These are phyloP conservation scores for Pygoscelis antarcticus DNA, from an alignment of 2,113 vertebrate genomes.

Conservation along the genomic window DNA sequence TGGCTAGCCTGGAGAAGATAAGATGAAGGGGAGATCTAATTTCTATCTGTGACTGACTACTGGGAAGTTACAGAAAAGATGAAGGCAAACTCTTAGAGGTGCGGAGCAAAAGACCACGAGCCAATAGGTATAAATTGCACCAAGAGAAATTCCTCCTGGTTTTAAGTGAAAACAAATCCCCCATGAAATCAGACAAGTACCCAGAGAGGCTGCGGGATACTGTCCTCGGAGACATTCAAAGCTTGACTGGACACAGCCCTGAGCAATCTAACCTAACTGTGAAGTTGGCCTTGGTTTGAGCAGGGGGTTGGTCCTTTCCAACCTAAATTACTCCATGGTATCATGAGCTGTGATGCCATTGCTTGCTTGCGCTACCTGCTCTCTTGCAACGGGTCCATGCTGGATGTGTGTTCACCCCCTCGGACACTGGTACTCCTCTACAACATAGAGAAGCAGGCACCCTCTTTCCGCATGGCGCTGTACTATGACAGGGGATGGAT, in stretches of 20 bases:
- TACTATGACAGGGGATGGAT: background rate
- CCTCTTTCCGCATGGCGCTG: background rate
- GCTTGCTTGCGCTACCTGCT: rapidly evolving
- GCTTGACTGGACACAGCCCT: background rate
- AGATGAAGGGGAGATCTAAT: background rate
- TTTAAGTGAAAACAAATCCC: background rate
- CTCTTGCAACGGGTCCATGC: background rate
- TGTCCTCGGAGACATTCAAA: rapidly evolving
- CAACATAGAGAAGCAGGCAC: background rate
- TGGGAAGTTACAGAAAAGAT: background rate
- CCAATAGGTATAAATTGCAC: background rate
- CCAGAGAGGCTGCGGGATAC: background rate
- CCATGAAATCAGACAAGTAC: rapidly evolving
- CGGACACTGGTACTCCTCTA: background rate
- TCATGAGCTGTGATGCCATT: background rate
- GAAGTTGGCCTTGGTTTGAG: background rate
- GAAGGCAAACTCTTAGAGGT: background rate
- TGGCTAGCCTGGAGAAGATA: background rate
- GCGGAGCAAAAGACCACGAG: background rate
- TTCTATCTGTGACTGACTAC: rapidly evolving
- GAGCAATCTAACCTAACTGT: background rate
- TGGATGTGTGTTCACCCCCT: background rate
- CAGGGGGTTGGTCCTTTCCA: background rate
- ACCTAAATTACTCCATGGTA: background rate
- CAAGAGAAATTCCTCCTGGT: background rate